Evolutionary conservation across 2,797 vertebrate genomes (phyloP).

Genomic region (Pantherophis vulpinus): DNA sequence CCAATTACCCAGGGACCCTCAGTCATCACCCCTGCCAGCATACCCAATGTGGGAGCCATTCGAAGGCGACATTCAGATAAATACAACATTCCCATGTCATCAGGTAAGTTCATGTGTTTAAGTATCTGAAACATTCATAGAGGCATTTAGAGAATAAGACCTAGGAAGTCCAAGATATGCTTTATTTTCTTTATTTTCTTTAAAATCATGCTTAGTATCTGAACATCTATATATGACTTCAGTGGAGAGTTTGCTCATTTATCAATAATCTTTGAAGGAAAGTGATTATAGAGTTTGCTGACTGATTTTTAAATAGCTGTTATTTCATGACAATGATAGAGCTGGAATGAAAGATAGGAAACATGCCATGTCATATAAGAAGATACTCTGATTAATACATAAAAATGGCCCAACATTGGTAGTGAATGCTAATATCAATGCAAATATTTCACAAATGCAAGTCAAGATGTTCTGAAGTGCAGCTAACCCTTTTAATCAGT

Average conservation of each 20-base stretch:
- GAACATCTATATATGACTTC: not conserved
- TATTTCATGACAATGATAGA: constrained; percentile 35
- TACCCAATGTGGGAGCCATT: constrained; percentile 97
- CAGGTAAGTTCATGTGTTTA: constrained; percentile 80
- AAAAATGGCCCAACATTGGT: constrained; percentile 35
- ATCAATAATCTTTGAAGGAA: constrained; percentile 18
- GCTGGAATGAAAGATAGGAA: constrained; percentile 7
- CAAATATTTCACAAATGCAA: constrained; percentile 49
- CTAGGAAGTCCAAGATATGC: not conserved
- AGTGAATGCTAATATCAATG: constrained; percentile 25
- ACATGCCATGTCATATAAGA: not conserved
- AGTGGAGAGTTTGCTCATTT: not conserved
- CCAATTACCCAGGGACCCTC: constrained; percentile 97
- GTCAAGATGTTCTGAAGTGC: constrained; percentile 42
- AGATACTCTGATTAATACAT: constrained; percentile 39
- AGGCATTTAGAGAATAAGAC: not conserved
- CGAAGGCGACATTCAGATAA: constrained; percentile 98
- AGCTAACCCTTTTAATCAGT: constrained; percentile 33
- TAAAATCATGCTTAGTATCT: not conserved
- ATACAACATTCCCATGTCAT: constrained; percentile 97
- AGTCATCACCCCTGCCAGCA: constrained; percentile 93
- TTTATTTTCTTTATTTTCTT: not conserved
- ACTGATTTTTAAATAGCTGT: constrained; percentile 31
- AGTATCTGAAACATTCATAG: not conserved
- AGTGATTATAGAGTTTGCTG: constrained; percentile 24